Percentiles rank a stretch among this genome's conserved stretches.
phyloP scores from a whole-genome alignment of 2,888 invertebrate species.

The Pogonocherus hispidulus region DNA sequence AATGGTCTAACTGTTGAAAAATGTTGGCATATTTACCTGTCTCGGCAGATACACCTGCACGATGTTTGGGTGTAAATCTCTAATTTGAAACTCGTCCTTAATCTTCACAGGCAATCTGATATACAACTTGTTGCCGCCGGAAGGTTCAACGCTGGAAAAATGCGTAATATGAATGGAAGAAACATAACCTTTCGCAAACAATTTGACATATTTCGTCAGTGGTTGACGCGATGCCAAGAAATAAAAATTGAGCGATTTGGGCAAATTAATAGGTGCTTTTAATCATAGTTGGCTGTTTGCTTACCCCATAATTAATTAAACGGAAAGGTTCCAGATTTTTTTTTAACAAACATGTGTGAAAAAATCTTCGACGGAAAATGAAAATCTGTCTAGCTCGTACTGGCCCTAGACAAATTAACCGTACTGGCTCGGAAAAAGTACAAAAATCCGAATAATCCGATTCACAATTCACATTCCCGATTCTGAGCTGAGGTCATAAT shows the following conservation, averaged over 20 bases:
- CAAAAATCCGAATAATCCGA: no score
- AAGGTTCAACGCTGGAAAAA: conserved; percentile 48
- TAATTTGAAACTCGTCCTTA: conserved; percentile 58
- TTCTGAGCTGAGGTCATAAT: no score
- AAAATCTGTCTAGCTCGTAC: no score
- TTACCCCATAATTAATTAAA: conserved; percentile 42
- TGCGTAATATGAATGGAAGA: conserved; percentile 1
- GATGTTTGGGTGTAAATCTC: conserved; percentile 61
- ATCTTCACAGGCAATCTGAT: conserved; percentile 61
- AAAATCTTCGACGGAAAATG: no score
- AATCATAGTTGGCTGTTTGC: conserved; percentile 5
- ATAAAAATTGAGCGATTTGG: background rate
- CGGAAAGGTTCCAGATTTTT: background rate
- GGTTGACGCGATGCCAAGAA: conserved; percentile 29
- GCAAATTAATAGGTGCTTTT: conserved; percentile 4
- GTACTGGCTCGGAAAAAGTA: no score
- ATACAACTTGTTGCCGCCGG: conserved; percentile 54
- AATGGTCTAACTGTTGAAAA: background rate
- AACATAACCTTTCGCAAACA: conserved; percentile 36
- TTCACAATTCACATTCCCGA: no score
- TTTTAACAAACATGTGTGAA: conserved; percentile 36
- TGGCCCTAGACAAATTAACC: no score
- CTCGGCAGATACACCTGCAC: conserved; percentile 57
- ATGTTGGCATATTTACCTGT: conserved; percentile 55
- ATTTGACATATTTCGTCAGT: conserved; percentile 13